Evolutionary conservation across 2,113 vertebrate species (phyloP), one percentile per base, ranked within the genome.

Genomic region (Hydrochoerus hydrochaeris): DNA sequence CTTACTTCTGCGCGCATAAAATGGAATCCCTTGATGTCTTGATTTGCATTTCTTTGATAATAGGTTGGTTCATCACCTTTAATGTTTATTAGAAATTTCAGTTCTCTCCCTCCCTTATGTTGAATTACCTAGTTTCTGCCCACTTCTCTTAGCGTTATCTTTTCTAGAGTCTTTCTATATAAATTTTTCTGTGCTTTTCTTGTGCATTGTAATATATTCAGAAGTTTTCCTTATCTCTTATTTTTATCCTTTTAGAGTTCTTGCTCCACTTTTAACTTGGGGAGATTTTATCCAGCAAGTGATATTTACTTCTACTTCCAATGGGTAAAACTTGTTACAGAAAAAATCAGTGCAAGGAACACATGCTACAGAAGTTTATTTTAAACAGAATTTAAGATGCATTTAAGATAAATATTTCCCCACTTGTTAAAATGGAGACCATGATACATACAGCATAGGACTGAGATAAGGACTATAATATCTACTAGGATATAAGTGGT

Each of bases 171-270:
- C 19, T 92, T 92, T 86, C 60, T 62, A 22, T 81, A 13, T n/a
- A 85, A 41, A 13, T 63, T 75, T 54, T 75, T 73, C 38, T 65
- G 58, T 0, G 19, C 1, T 89, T 89, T 58, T 46, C 44, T 85
- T 63, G 41, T 62, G 11, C 35, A 63, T 77, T 57, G 30, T 41
- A 88, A 41, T 65, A 73, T 88, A 88, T 63, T 85, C 35, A 75
- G 49, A 77, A 85, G 16, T 71, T 94, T 94, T 63, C n/a, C 58
- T 52, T 91, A 84, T 75, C 35, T 81, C 75, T 86, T 78, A 60
- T 91, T 93, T 96, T 62, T 91, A 90, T 75, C 2, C 20, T 83
- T 93, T 86, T 69, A 73, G 62, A 35, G 69, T 89, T 91, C 57
- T 78, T 96, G 69, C 26, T 85, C 88, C 57, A 88, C 30, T 78